Base-by-base conservation (phyloP, 1,140 invertebrate genomes). In the Phymastichus coffea region DNA sequence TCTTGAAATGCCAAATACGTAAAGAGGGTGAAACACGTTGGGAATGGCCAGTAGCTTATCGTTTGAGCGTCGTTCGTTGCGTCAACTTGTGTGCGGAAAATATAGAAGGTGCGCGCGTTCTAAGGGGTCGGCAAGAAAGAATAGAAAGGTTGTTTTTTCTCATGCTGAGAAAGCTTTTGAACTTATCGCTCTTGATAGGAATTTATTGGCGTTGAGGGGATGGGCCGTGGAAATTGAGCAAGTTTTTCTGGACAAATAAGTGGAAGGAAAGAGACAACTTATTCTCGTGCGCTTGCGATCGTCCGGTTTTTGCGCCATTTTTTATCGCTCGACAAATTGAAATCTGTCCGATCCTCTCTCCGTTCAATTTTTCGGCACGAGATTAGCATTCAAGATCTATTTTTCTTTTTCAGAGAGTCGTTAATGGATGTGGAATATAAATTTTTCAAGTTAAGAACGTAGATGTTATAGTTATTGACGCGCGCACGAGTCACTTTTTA, bases 381-480 rank as follows among this genome's bases (percentile, higher is more conserved):
- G n/a, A n/a, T n/a, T n/a, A n/a, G n/a, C n/a, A n/a, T n/a, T n/a
- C n/a, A n/a, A n/a, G n/a, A n/a, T n/a, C n/a, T n/a, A n/a, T n/a
- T n/a, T n/a, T n/a, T n/a, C n/a, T 51, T 51, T 19, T 51, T 48
- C 22, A 37, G 15, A 22, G 4, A 7, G 49, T 17, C 4, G 26
- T 10, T 14, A 49, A 35, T 7, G 3, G 25, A 51, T 8, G n/a
- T 4, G 10, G 20, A 23, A 54, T 35, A 19, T 46, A 54, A 46
- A 46, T 48, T 48, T 57, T 57, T 48, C 33, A 38, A 33, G 12
- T 38, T 48, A 57, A 47, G 54, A 48, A 48, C 37, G 4, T 49
- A 49, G 52, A 22, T 52, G 57, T 52, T 44, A 44, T 25, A 59
- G 49, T 54, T 60, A 60, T 54, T 48, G 40, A 33, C 33, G 41